These are phyloP conservation scores for Takifugu ocellatus DNA, from an alignment of 2,797 vertebrate species.

Conservation along the genomic window DNA sequence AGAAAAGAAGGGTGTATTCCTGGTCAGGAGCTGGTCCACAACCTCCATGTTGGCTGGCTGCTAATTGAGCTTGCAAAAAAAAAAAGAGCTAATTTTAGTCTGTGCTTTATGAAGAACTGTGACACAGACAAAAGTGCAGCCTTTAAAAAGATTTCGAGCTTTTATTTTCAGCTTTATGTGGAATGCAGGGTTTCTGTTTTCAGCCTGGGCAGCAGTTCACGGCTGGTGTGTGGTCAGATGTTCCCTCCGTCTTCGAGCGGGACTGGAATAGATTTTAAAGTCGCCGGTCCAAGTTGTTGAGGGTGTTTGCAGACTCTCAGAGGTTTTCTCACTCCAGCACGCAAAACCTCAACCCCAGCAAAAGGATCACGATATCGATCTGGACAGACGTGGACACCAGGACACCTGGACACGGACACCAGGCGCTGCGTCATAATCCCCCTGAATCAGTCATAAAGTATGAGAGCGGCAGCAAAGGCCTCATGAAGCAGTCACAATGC, in stretches of 20 bases:
- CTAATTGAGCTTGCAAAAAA: constrained; percentile 25
- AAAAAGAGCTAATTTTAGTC: constrained; percentile 29
- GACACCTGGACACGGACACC: too few relatives aligned
- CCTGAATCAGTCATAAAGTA: too few relatives aligned
- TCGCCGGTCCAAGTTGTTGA: constrained; percentile 20
- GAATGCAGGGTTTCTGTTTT: constrained; percentile 58
- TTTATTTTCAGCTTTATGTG: constrained; percentile 69
- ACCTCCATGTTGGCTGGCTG: constrained; percentile 15
- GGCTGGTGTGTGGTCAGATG: constrained; percentile 63
- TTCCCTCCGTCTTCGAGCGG: constrained; percentile 29
- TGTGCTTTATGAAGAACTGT: constrained; percentile 33
- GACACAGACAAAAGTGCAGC: constrained; percentile 37
- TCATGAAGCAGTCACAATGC: too few relatives aligned
- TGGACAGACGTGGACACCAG: too few relatives aligned
- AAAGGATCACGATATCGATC: too few relatives aligned
- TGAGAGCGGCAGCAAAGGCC: too few relatives aligned
- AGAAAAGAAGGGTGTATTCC: constrained; percentile 8
- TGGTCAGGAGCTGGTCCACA: neutral
- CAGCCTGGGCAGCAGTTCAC: constrained; percentile 45
- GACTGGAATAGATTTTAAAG: constrained; percentile 51
- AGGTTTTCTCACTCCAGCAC: neutral
- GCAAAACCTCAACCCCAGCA: neutral
- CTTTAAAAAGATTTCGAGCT: constrained; percentile 27
- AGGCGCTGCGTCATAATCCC: too few relatives aligned
- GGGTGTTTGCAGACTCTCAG: neutral